Conservation (phyloP, 2,888 invertebrate species). For the Onthophagus sagittarius region DNA sequence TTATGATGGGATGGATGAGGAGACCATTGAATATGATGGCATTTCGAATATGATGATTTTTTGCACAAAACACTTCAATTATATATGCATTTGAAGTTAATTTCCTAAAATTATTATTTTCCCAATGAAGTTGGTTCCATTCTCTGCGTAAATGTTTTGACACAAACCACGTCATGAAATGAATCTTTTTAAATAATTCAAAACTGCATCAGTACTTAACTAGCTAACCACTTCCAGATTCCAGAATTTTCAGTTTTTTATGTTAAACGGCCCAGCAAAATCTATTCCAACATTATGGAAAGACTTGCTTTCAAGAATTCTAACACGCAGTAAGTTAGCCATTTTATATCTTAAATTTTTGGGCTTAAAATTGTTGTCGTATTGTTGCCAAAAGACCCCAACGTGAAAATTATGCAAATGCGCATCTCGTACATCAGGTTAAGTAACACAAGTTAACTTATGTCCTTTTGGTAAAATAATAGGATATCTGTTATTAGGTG, state of each 20-base stretch:
- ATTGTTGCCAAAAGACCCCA: conserved; percentile 21
- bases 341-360: neutral
- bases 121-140: too few relatives aligned
- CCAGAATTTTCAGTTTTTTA: conserved; percentile 25
- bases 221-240: conserved; percentile 9
- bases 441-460: too few relatives aligned
- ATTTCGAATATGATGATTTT: too few relatives aligned
- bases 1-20: conserved; percentile 36
- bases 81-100: too few relatives aligned
- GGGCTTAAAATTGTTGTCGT: conserved; percentile 24
- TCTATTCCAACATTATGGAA: conserved; percentile 26
- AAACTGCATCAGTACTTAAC: neutral
- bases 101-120: too few relatives aligned
- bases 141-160: neutral
- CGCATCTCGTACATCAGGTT: conserved; percentile 18
- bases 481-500: too few relatives aligned
- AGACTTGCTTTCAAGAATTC: conserved; percentile 14
- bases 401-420: conserved; percentile 25
- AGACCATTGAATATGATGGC: conserved; percentile 31
- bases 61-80: conserved; percentile 3
- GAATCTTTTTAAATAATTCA: neutral
- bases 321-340: conserved; percentile 15
- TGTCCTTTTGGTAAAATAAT: too few relatives aligned
- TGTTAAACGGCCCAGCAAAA: conserved; percentile 24
- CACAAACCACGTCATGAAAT: neutral